Evolutionary conservation across 2,888 invertebrate species (phyloP).

Genomic region (Seira sanloemensis): DNA sequence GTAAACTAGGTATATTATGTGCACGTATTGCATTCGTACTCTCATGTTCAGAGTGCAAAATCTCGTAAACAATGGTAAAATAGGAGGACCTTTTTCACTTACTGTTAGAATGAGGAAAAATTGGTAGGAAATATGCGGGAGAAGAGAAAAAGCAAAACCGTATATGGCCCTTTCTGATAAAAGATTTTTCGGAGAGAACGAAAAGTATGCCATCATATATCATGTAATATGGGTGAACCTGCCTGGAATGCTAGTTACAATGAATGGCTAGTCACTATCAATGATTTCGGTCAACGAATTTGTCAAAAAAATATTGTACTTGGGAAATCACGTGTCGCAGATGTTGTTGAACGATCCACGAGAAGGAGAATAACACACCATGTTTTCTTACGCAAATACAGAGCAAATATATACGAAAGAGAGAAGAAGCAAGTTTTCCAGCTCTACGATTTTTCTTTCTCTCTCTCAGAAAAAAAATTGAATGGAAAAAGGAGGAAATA

Average conservation of each 20-base stretch:
- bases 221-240: conserved; percentile 17
- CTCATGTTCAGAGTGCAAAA: conserved; percentile 8
- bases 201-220: conserved; percentile 3
- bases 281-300: conserved; percentile 56
- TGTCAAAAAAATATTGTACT: conserved; percentile 49
- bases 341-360: conserved; percentile 34
- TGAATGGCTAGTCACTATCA: conserved; percentile 35
- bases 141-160: conserved; percentile 1
- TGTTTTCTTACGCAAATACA: not conserved
- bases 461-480: conserved; percentile 24
- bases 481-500: conserved; percentile 50
- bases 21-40: conserved; percentile 2
- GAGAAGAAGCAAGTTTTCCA: not conserved
- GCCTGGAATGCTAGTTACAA: conserved; percentile 17
- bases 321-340: conserved; percentile 52
- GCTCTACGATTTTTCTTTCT: not conserved
- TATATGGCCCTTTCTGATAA: not conserved
- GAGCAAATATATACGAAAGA: too few relatives aligned
- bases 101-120: too few relatives aligned
- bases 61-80: not conserved
- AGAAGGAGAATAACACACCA: not conserved
- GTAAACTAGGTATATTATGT: not conserved
- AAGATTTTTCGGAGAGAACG: not conserved
- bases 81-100: conserved; percentile 5
- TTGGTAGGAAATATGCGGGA: conserved; percentile 6